These are phyloP conservation scores for Nansenia antarctica DNA, from an alignment of 2,113 vertebrate genomes.

Conservation along the genomic window DNA sequence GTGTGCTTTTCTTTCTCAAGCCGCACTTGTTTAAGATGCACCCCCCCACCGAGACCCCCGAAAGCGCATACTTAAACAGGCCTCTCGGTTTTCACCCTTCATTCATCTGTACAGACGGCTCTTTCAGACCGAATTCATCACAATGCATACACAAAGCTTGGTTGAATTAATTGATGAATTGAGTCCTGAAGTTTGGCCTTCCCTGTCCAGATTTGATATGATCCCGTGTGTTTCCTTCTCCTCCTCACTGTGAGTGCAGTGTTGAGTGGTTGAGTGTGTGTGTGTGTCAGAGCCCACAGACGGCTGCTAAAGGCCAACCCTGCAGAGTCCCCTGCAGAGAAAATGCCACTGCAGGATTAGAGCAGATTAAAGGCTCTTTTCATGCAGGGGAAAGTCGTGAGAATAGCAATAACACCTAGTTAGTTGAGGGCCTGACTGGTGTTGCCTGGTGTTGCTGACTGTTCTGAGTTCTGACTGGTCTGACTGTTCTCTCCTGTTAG, in stretches of 20 bases:
- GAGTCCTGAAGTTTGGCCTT: too few relatives aligned
- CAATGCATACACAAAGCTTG: too few relatives aligned
- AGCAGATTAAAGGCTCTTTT: slow-evolving; percentile 59
- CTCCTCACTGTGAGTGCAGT: slow-evolving; percentile 28
- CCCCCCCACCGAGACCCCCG: slow-evolving; percentile 26
- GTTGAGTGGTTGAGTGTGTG: slow-evolving; percentile 17
- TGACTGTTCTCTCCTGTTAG: too few relatives aligned
- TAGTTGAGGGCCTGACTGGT: too few relatives aligned
- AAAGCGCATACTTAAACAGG: slow-evolving; percentile 49
- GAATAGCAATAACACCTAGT: slow-evolving; percentile 54
- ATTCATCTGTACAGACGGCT: slow-evolving; percentile 37
- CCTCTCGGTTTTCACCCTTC: slow-evolving; percentile 30
- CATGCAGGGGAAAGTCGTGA: slow-evolving; percentile 49
- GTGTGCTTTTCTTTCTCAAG: slow-evolving; percentile 37
- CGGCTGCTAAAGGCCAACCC: slow-evolving; percentile 49
- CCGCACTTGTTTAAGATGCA: slow-evolving; percentile 53
- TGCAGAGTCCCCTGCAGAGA: slow-evolving; percentile 35
- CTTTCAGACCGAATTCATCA: too few relatives aligned
- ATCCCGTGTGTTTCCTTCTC: slow-evolving; percentile 32
- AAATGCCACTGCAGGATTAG: slow-evolving; percentile 70
- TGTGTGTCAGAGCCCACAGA: slow-evolving; percentile 14
- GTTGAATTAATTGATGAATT: too few relatives aligned
- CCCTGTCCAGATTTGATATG: too few relatives aligned
- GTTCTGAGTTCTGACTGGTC: too few relatives aligned
- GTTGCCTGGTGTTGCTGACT: too few relatives aligned